Conservation (phyloP, 2,113 vertebrate genomes). For the Coptodon rendalli region DNA sequence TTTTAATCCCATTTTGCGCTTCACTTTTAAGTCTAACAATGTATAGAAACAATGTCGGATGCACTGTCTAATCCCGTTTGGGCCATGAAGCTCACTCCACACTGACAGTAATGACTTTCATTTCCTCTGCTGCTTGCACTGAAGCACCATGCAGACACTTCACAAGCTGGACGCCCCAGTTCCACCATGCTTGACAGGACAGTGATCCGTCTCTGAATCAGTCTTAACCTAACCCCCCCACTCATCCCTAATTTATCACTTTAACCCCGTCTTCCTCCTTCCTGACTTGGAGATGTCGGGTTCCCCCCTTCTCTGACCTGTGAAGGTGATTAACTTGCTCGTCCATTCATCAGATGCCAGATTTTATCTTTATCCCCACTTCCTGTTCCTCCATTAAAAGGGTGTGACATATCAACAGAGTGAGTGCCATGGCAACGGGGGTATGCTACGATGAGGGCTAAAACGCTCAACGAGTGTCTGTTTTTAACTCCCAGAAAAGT, state of each 20-base stretch:
- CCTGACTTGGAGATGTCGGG: not conserved
- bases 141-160: constrained; percentile 49
- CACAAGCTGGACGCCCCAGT: constrained; percentile 46
- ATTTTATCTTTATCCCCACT: constrained; percentile 23
- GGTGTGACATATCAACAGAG: not conserved
- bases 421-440: constrained; percentile 14
- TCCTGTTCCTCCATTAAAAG: constrained; percentile 36
- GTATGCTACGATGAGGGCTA: not conserved
- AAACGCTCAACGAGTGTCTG: not conserved
- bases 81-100: constrained; percentile 70
- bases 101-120: constrained; percentile 72
- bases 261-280: constrained; percentile 31
- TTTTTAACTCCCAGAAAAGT: not conserved
- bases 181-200: constrained; percentile 53
- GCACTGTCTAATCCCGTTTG: constrained; percentile 74
- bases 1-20: constrained; percentile 78
- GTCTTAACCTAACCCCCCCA: constrained; percentile 35
- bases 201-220: constrained; percentile 26
- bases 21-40: constrained; percentile 78
- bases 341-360: constrained; percentile 36
- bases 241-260: constrained; percentile 52
- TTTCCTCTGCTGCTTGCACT: constrained; percentile 54
- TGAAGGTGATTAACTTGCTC: constrained; percentile 39
- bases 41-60: constrained; percentile 77
- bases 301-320: not conserved